Evolutionary conservation across 2,797 vertebrate genomes (phyloP), one percentile per base, ranked within the genome.

Genomic region (Hafferia zeledoni): DNA sequence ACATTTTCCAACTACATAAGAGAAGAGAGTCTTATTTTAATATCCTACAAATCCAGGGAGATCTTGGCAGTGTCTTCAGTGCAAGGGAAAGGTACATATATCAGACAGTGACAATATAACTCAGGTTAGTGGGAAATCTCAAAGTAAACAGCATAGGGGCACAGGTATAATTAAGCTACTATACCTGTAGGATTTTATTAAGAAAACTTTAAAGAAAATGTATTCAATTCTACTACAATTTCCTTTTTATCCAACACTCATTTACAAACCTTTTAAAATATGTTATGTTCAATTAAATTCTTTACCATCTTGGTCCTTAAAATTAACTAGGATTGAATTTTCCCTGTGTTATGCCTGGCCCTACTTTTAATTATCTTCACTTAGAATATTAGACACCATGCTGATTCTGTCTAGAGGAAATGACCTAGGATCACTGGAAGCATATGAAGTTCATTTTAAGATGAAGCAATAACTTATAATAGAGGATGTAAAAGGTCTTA

Each of bases 401-500:
- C 96, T 97, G 96, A 79, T 94, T 96, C 85, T 96, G 94, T 90
- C 95, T 95, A 92, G 60, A 95, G 93, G 94, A 97, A 97, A 94
- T 95, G 87, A 97, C 95, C 94, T 59, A 56, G 94, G 93, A 94
- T 96, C 96, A 96, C 78, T 96, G 87, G 53, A 97, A 96, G 90
- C 96, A 97, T 92, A 92, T 95, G 96, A 97, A 88, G 80, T 72
- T 95, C 82, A 93, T 95, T 97, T 95, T 72, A 91, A 91, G 83
- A 94, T 56, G 71, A 90, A 95, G 95, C 80, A 94, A 70, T 88
- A 94, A 93, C 63, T 92, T 94, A 90, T 92, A 95, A 96, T 94
- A 96, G 81, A 95, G 90, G 95, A 97, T 93, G 87, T 88, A 93
- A 93, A 94, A 96, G 96, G 96, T 96, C 96, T 94, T 97, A 90